Percentiles rank a stretch among this genome's conserved stretches.
Conservation (phyloP, 2,888 invertebrate genomes). For the Xylota sylvarum region DNA sequence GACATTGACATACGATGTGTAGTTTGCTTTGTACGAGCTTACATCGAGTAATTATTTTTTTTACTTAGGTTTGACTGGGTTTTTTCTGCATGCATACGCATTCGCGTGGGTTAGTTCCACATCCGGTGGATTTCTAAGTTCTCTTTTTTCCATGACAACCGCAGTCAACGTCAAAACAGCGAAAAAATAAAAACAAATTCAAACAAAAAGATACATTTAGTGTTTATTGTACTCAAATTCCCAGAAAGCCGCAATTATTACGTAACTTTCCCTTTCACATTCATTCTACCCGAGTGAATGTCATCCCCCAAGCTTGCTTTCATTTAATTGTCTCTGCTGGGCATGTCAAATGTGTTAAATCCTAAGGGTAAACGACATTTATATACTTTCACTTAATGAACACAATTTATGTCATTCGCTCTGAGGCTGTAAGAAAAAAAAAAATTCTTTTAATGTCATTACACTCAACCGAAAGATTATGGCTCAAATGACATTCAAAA, state of each 20-base stretch:
- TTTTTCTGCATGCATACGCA: neutral
- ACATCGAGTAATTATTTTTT: no score
- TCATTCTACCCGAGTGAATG: constrained; percentile 21
- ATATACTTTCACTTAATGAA: constrained; percentile 35
- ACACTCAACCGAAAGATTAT: neutral
- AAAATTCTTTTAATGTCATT: constrained; percentile 14
- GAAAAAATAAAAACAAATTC: neutral
- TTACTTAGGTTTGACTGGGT: no score
- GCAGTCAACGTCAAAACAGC: neutral
- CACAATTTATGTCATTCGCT: constrained; percentile 41
- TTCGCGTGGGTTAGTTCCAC: neutral
- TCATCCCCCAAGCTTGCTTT: constrained; percentile 19
- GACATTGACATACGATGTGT: no score
- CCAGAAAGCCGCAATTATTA: constrained; percentile 12
- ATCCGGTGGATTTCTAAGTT: neutral
- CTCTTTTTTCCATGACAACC: neutral
- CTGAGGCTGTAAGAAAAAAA: constrained; percentile 14
- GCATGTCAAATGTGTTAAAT: constrained; percentile 20
- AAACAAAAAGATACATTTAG: neutral
- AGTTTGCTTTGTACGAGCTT: no score
- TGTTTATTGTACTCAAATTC: constrained; percentile 21
- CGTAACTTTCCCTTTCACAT: constrained; percentile 17
- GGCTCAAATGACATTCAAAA: neutral
- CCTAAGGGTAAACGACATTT: constrained; percentile 44
- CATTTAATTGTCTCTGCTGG: constrained; percentile 40